These are phyloP conservation scores for Callospermophilus lateralis DNA, from an alignment of 2,113 vertebrate genomes.

Conservation along the genomic window DNA sequence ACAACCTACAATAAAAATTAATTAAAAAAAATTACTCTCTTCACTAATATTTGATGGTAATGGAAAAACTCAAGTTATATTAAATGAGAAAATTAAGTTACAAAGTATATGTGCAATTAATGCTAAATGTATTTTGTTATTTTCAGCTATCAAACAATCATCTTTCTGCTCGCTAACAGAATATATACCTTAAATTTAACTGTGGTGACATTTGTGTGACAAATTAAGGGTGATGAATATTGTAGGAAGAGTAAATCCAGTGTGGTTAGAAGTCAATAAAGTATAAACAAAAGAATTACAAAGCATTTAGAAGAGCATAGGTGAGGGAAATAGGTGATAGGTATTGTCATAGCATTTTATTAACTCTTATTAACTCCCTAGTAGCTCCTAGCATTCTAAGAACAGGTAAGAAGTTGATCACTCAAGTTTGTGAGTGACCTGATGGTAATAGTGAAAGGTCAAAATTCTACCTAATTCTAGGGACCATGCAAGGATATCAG, in stretches of 20 bases:
- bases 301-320: neutral
- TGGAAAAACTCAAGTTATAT: neutral
- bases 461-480: neutral
- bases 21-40: no score
- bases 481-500: neutral
- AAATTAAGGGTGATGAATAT: neutral
- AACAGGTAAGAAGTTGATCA: neutral
- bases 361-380: neutral
- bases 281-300: neutral
- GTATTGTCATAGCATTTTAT: neutral
- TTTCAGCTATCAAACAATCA: neutral
- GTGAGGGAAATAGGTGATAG: neutral
- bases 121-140: neutral
- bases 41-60: neutral
- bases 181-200: neutral
- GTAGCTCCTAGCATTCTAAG: neutral
- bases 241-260: neutral
- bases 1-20: no score
- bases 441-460: neutral
- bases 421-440: neutral
- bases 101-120: neutral
- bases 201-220: neutral
- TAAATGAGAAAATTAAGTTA: constrained; percentile 9
- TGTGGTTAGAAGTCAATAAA: neutral
- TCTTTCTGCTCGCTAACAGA: neutral